Conservation (phyloP, 2,888 invertebrate species). For the Heliconius hortense region DNA sequence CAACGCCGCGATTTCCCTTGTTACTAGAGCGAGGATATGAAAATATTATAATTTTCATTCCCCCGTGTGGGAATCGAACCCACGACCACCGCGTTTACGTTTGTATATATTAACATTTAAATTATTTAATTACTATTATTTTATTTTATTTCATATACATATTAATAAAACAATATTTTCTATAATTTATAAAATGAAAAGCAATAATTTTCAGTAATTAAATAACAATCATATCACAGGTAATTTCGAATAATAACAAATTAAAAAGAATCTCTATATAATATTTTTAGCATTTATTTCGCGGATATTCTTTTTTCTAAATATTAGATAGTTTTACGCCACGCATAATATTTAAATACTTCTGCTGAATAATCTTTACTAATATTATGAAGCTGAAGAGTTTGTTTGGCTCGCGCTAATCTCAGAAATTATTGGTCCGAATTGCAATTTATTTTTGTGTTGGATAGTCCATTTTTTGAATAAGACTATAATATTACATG, state of each 20-base stretch:
- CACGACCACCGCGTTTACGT: not conserved
- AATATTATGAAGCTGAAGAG: too few relatives aligned
- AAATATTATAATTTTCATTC: not conserved
- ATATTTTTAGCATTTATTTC: not conserved
- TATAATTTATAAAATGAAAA: not conserved
- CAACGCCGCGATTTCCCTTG: too few relatives aligned
- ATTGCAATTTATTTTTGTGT: too few relatives aligned
- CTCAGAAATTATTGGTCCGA: too few relatives aligned
- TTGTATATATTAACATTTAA: not conserved
- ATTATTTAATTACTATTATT: not conserved
- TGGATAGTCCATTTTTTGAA: too few relatives aligned
- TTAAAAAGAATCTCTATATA: constrained; percentile 4
- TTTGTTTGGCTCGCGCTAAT: too few relatives aligned
- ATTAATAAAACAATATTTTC: not conserved
- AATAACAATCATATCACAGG: not conserved
- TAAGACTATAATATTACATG: too few relatives aligned
- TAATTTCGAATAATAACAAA: constrained; percentile 1
- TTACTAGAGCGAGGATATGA: too few relatives aligned
- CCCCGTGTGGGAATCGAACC: not conserved
- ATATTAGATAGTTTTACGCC: not conserved
- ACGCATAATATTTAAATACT: too few relatives aligned
- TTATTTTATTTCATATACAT: not conserved
- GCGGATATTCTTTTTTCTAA: not conserved
- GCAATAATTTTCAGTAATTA: not conserved
- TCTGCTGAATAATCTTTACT: too few relatives aligned